A percentile compares a stretch with the other conserved stretches of the same genome.
Conservation (phyloP, 2,888 invertebrate genomes). For the Stegophylla sp. region DNA sequence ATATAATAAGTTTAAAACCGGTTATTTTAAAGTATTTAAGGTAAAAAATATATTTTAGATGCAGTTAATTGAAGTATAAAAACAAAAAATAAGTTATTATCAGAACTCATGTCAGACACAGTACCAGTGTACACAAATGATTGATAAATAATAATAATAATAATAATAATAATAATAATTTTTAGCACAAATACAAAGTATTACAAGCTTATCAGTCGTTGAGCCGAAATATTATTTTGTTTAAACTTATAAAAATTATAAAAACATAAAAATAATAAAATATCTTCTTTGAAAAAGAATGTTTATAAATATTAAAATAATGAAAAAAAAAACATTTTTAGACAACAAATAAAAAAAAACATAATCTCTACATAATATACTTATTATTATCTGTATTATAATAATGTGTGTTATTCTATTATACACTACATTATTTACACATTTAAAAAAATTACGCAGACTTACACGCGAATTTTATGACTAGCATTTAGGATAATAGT, state of each 20-base stretch:
- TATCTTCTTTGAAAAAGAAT: conserved; percentile 21
- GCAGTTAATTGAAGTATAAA: conserved; percentile 53
- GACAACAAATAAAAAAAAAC: conserved; percentile 22
- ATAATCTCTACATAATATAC: conserved; percentile 31
- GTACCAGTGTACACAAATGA: not conserved
- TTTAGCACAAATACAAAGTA: conserved; percentile 31
- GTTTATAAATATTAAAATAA: conserved; percentile 49
- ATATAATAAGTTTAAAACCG: not conserved
- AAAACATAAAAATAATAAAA: conserved; percentile 47
- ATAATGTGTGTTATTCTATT: conserved; percentile 40
- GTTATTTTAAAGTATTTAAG: conserved; percentile 32
- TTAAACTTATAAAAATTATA: conserved; percentile 29
- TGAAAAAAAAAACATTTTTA: conserved; percentile 36
- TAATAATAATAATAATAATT: conserved; percentile 5
- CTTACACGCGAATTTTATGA: conserved; percentile 51
- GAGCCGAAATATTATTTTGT: conserved; percentile 40
- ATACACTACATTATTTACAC: conserved; percentile 48
- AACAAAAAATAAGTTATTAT: conserved; percentile 32
- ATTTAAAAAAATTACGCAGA: conserved; percentile 39
- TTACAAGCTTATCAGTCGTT: conserved; percentile 34
- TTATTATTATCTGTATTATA: conserved; percentile 37
- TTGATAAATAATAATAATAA: not conserved
- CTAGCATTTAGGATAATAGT: conserved; percentile 57
- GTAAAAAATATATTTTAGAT: conserved; percentile 58
- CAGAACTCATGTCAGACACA: conserved; percentile 10